Percentiles rank a stretch among this genome's conserved stretches.
Evolutionary conservation across 1,140 invertebrate species (phyloP).

Genomic region (Zaprionus lachaisei): DNA sequence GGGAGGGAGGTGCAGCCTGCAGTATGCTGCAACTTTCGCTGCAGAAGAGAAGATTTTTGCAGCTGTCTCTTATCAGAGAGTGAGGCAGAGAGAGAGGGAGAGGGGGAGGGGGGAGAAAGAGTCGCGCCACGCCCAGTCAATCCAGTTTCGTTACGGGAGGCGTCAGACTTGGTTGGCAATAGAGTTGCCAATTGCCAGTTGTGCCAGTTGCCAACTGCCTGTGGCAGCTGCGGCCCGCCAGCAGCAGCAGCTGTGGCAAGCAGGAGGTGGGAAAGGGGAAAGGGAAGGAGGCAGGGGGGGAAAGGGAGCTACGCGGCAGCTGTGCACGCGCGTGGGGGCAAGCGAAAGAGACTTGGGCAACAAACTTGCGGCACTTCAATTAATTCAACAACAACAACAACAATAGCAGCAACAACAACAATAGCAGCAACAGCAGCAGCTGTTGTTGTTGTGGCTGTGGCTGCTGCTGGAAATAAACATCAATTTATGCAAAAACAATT

Average conservation of each 20-base stretch:
- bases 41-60: constrained; percentile 54
- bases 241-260: constrained; percentile 28
- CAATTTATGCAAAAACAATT: constrained; percentile 79
- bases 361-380: constrained; percentile 60
- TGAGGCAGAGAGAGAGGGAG: neutral
- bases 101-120: neutral
- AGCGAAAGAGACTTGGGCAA: constrained; percentile 53
- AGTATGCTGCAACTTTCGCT: constrained; percentile 55
- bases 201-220: constrained; percentile 27
- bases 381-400: constrained; percentile 25
- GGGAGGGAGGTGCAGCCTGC: neutral
- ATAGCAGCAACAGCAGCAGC: constrained; percentile 4
- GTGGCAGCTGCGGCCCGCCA: constrained; percentile 40
- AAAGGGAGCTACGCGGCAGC: constrained; percentile 41
- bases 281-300: neutral
- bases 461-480: constrained; percentile 35
- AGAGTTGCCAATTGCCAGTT: constrained; percentile 27
- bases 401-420: constrained; percentile 8
- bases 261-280: constrained; percentile 23
- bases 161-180: constrained; percentile 8
- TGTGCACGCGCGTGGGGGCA: constrained; percentile 46
- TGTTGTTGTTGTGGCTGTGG: neutral
- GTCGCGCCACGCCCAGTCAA: constrained; percentile 61
- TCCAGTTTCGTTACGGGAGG: constrained; percentile 58
- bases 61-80: constrained; percentile 55